Base-by-base conservation (phyloP, 2,888 invertebrate genomes). In the Machimus rusticus region DNA sequence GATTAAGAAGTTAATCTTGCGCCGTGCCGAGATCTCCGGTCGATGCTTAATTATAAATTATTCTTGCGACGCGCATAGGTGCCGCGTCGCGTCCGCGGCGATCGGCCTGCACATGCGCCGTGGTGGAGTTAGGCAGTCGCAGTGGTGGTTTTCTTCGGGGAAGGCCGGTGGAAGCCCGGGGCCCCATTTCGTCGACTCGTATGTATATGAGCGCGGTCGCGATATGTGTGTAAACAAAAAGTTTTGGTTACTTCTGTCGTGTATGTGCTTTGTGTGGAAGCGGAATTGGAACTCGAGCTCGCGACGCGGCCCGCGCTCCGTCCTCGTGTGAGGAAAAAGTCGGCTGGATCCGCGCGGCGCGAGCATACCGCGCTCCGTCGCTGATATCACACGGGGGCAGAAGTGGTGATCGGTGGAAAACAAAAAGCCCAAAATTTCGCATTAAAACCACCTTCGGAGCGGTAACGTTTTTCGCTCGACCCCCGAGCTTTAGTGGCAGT, bases 381-480 rank as follows among this genome's bases (percentile, higher is more conserved):
- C 39, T 74, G 84, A 84, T 84, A 84, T 84, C 66, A 74, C 74
- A 43, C 23, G 43, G 84, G 74, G 81, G 81, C 84, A 84, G 74
- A 57, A 74, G 84, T 74, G 84, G 66, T 39, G 74, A 4, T n/a
- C 74, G 19, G 37, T 23, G 51, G 84, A 74, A 84, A 74, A 84
- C 84, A 84, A 84, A 84, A 84, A 84, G 84, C 84, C 84, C 84
- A 84, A 84, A 84, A 84, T 84, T 84, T 84, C 74, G 74, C 84
- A 57, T 84, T 57, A 28, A 84, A 84, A 84, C 57, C 84, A 43
- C 74, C 84, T 84, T 84, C 66, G 74, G 74, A 84, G 19, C 84
- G 66, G 84, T 37, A 66, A 74, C 34, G 84, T 28, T 84, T 51
- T 84, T 55, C 39, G 84, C 74, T 34, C 39, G 84, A 66, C 84